Evolutionary conservation across 2,888 invertebrate species (phyloP).

Genomic region (Noctua comes): DNA sequence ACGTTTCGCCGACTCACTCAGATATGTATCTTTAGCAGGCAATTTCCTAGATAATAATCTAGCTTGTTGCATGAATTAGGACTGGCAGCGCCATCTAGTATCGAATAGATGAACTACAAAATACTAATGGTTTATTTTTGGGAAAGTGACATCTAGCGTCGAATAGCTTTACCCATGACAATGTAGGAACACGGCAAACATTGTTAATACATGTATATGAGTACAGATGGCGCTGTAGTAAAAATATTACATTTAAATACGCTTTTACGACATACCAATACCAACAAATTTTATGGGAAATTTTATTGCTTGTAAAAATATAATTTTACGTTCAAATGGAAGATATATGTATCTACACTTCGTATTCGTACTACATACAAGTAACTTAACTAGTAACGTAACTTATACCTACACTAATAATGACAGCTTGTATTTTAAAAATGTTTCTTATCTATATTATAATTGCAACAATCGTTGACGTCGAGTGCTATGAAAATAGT

Average conservation of each 20-base stretch:
- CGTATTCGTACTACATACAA: no score
- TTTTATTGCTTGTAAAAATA: not conserved
- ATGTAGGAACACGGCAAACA: fast-evolving
- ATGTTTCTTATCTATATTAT: not conserved
- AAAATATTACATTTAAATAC: not conserved
- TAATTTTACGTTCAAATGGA: not conserved
- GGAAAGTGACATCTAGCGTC: constrained; percentile 57
- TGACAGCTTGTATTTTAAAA: not conserved
- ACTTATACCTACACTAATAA: not conserved
- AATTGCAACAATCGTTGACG: not conserved
- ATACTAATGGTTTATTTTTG: fast-evolving
- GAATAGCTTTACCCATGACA: not conserved
- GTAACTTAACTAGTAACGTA: no score
- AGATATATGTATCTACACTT: no score
- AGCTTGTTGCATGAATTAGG: constrained; percentile 30
- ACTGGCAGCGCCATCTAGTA: constrained; percentile 69
- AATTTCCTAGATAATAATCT: constrained; percentile 72
- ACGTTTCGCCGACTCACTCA: constrained; percentile 69
- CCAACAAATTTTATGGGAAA: no score
- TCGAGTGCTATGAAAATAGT: not conserved
- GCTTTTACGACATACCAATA: no score
- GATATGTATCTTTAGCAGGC: constrained; percentile 70
- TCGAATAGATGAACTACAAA: constrained; percentile 46
- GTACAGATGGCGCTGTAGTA: constrained; percentile 28
- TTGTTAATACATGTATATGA: fast-evolving